phyloP scores from a whole-genome alignment of 2,113 vertebrate genomes.

The Chionodraco myersi region DNA sequence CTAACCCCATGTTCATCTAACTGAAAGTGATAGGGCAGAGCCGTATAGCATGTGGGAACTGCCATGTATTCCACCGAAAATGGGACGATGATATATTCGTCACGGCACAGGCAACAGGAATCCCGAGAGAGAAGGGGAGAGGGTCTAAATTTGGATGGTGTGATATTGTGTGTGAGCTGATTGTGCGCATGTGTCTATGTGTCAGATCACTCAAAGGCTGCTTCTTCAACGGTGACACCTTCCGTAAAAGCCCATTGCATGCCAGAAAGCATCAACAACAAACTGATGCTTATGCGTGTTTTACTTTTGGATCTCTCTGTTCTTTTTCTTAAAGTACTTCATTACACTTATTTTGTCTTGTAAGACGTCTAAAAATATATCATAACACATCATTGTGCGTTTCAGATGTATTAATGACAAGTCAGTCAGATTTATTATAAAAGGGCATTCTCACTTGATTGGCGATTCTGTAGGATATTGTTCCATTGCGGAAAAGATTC shows the following conservation, averaged over 20 bases:
- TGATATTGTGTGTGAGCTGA: conserved; percentile 27
- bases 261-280: conserved; percentile 30
- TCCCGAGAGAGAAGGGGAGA: not conserved
- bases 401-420: not conserved
- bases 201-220: conserved; percentile 30
- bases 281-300: conserved; percentile 19
- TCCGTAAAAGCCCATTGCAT: conserved; percentile 59
- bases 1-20: conserved; percentile 63
- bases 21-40: conserved; percentile 70
- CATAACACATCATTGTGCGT: not conserved
- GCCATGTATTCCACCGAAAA: conserved; percentile 57
- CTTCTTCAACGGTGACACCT: conserved; percentile 43
- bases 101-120: conserved; percentile 19
- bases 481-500: not conserved
- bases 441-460: not conserved
- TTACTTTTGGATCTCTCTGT: not conserved
- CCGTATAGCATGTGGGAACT: conserved; percentile 65
- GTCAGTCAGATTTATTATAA: not conserved
- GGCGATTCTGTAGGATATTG: not conserved
- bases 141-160: conserved; percentile 28
- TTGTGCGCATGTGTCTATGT: conserved; percentile 27
- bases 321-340: not conserved
- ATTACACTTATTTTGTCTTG: not conserved
- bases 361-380: not conserved
- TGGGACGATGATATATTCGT: conserved; percentile 70